These are phyloP conservation scores for Cactoblastis cactorum DNA, from an alignment of 2,888 invertebrate genomes.

Conservation along the genomic window DNA sequence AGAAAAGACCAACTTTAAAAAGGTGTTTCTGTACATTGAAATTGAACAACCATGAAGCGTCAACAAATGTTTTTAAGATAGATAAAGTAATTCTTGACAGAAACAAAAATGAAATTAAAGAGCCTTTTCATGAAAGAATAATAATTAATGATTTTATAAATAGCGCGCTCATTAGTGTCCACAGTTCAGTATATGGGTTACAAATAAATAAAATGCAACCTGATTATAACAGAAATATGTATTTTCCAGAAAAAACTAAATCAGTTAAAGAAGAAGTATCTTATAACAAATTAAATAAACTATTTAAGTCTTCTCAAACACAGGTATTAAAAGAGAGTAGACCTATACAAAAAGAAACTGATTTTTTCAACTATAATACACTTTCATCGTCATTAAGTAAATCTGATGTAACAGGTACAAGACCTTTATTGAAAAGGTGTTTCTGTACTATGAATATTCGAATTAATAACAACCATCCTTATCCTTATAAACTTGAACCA, in stretches of 20 bases:
- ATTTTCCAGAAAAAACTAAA: not conserved
- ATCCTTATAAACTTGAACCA: not conserved
- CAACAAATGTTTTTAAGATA: not conserved
- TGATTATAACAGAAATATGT: not conserved
- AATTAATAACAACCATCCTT: slow-evolving; percentile 6
- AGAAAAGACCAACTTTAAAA: slow-evolving; percentile 26
- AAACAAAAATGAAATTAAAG: no score
- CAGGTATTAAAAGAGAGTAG: not conserved
- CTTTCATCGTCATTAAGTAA: not conserved
- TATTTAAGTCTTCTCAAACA: slow-evolving; percentile 1
- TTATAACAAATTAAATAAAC: not conserved
- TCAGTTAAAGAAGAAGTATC: no score
- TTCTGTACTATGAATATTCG: slow-evolving; percentile 26
- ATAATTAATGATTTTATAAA: not conserved
- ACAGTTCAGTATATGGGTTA: not conserved
- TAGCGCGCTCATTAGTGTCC: not conserved
- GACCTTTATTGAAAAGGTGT: slow-evolving; percentile 5
- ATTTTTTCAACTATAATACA: not conserved
- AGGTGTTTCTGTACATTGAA: slow-evolving; percentile 41
- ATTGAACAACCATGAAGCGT: slow-evolving; percentile 25
- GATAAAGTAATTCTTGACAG: not conserved
- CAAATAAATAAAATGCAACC: slow-evolving; percentile 9
- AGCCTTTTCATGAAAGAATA: not conserved
- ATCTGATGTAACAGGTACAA: slow-evolving; percentile 1
- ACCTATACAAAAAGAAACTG: not conserved